Evolutionary conservation across 2,797 vertebrate species (phyloP).

Genomic region (Falco cherrug): DNA sequence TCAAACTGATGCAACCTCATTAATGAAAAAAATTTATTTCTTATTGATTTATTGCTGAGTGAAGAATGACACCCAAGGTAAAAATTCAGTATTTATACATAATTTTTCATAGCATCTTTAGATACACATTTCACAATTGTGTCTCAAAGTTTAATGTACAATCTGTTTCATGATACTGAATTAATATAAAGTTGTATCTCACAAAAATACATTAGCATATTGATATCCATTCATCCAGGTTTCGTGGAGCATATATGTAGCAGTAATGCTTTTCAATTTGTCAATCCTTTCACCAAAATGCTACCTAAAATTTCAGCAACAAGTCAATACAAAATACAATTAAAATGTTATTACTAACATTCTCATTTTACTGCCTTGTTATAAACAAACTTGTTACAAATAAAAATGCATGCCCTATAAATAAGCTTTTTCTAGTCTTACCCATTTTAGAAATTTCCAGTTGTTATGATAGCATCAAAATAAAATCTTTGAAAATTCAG

Average conservation of each 20-base stretch:
- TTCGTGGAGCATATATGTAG: not conserved
- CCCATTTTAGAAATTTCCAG: not conserved
- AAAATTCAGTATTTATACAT: not conserved
- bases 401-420: not conserved
- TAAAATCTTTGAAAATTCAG: not conserved
- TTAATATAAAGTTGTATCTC: not conserved
- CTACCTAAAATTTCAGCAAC: not conserved
- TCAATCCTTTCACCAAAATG: not conserved
- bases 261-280: not conserved
- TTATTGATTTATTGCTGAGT: not conserved
- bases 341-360: not conserved
- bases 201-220: not conserved
- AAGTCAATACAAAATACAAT: slow-evolving; percentile 7
- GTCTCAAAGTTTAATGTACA: not conserved
- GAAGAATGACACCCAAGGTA: not conserved
- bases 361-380: not conserved
- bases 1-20: not conserved
- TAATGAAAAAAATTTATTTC: not conserved
- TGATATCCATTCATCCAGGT: not conserved
- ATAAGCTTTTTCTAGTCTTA: not conserved
- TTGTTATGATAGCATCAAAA: not conserved
- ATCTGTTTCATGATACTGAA: not conserved
- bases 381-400: not conserved
- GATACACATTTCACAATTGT: not conserved
- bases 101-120: not conserved